phyloP scores from a whole-genome alignment of 2,113 vertebrate genomes.

The Engraulis encrasicolus region DNA sequence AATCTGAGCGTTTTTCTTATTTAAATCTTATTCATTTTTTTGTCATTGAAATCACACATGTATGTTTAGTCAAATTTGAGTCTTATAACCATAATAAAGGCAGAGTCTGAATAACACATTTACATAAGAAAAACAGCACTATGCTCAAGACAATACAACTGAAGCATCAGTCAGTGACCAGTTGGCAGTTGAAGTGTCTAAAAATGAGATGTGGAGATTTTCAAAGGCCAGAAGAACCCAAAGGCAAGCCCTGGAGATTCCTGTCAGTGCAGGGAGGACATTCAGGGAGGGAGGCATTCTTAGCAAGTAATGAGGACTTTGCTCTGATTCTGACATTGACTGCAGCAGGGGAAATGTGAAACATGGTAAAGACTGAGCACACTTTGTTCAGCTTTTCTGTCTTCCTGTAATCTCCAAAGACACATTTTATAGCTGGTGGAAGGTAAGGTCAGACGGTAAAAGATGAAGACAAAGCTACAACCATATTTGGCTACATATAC shows the following conservation, averaged over 20 bases:
- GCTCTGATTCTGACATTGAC: neutral
- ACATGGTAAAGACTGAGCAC: neutral
- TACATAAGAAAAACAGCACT: no score
- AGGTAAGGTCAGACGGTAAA: neutral
- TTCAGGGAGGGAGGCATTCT: neutral
- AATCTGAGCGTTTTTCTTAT: no score
- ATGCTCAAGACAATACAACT: no score
- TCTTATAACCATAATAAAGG: no score
- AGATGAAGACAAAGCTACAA: neutral
- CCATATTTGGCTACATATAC: slow-evolving; percentile 1
- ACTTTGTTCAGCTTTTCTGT: neutral
- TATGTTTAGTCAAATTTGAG: no score
- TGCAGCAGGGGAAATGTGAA: neutral
- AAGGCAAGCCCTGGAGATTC: no score
- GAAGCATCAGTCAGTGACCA: no score
- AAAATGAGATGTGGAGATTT: neutral
- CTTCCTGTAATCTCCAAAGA: neutral
- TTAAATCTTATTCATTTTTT: no score
- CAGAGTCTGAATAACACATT: no score
- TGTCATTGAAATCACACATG: no score
- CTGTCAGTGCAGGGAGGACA: neutral
- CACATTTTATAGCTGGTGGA: neutral
- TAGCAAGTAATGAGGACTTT: neutral
- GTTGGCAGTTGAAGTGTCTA: neutral
- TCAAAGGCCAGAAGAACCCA: neutral